Conservation (phyloP, 2,113 vertebrate species). For the Gasterosteus nipponicus region DNA sequence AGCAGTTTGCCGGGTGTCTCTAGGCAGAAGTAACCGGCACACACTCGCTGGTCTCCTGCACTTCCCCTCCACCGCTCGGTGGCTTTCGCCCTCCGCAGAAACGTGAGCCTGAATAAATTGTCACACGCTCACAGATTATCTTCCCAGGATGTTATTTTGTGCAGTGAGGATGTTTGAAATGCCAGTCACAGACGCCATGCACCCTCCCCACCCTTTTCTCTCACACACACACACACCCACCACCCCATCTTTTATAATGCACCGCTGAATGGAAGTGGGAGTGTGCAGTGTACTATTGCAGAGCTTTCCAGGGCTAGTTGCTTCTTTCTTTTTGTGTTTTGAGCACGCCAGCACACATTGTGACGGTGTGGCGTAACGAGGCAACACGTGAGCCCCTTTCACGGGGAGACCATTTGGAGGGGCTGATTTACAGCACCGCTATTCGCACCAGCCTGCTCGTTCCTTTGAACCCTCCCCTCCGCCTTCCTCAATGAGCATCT, state of each 20-base stretch:
- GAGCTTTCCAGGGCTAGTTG: conserved; percentile 51
- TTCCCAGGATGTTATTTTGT: conserved; percentile 81
- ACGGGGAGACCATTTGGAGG: conserved; percentile 61
- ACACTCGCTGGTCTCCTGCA: conserved; percentile 60
- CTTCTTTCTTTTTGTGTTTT: conserved; percentile 35
- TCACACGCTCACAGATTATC: conserved; percentile 80
- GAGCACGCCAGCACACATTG: conserved; percentile 50
- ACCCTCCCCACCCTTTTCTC: conserved; percentile 58
- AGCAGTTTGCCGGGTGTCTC: conserved; percentile 41
- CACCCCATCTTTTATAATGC: conserved; percentile 61
- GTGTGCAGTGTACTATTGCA: conserved; percentile 67
- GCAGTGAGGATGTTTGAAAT: conserved; percentile 81
- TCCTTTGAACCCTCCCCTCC: conserved; percentile 52
- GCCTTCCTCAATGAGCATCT: conserved; percentile 57
- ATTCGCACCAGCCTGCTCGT: conserved; percentile 60
- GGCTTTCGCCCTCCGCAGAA: conserved; percentile 75
- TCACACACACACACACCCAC: conserved; percentile 37
- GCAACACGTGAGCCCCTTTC: conserved; percentile 64
- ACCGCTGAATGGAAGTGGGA: conserved; percentile 59
- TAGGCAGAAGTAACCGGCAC: conserved; percentile 51
- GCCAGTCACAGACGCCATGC: conserved; percentile 74
- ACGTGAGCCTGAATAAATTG: conserved; percentile 83
- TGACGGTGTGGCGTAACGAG: conserved; percentile 61
- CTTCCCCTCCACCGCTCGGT: conserved; percentile 65
- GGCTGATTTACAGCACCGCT: conserved; percentile 68